Evolutionary conservation across 2,888 invertebrate genomes (phyloP).

Genomic region (Sceliomorpha sp.): DNA sequence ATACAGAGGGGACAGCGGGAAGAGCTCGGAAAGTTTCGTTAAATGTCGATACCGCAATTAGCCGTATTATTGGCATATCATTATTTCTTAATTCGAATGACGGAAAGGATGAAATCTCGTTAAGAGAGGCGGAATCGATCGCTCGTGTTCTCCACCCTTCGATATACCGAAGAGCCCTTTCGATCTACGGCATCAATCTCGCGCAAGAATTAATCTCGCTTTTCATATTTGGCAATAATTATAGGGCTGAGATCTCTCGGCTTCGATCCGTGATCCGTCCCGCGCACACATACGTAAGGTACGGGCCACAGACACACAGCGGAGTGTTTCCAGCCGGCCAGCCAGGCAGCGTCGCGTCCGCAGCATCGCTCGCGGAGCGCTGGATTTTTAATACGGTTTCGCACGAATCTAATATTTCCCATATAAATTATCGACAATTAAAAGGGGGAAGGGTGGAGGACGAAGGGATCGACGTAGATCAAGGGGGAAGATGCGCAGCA

Average conservation of each 20-base stretch:
- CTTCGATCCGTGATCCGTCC: conserved; percentile 69
- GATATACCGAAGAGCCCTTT: conserved; percentile 67
- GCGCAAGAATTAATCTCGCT: conserved; percentile 79
- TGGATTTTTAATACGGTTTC: conserved; percentile 77
- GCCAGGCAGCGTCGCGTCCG: conserved; percentile 21
- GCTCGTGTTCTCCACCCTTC: conserved; percentile 59
- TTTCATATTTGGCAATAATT: conserved; percentile 81
- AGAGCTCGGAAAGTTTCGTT: conserved; percentile 16
- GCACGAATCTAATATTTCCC: conserved; percentile 81
- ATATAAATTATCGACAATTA: conserved; percentile 80
- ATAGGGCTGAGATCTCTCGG: conserved; percentile 75
- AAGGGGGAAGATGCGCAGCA: conserved; percentile 36
- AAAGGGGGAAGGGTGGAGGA: conserved; percentile 71
- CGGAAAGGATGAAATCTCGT: conserved; percentile 79
- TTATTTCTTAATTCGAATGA: conserved; percentile 78
- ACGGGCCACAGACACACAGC: conserved; percentile 11
- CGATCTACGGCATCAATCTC: conserved; percentile 80
- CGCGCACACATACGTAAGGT: conserved; percentile 36
- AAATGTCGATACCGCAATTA: conserved; percentile 68
- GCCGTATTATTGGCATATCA: conserved; percentile 76
- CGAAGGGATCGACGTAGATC: conserved; percentile 59
- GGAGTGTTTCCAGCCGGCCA: conserved; percentile 12
- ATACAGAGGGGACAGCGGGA: no score
- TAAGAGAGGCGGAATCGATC: conserved; percentile 78
- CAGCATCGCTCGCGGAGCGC: conserved; percentile 43